Percentiles rank a stretch among this genome's conserved stretches.
phyloP scores from a whole-genome alignment of 1,140 invertebrate genomes.

The Lordiphosa mommai region DNA sequence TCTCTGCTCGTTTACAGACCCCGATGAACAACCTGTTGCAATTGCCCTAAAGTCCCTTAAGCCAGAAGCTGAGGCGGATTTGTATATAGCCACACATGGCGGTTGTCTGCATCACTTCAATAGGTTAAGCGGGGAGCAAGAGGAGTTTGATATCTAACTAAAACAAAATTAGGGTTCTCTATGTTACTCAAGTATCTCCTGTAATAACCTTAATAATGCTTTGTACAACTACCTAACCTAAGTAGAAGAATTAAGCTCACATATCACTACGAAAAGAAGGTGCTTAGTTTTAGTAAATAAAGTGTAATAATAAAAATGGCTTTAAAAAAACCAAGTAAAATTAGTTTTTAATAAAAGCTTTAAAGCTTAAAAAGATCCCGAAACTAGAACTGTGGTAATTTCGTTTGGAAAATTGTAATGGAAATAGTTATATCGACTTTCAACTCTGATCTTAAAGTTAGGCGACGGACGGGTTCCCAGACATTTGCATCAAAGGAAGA shows the following conservation, averaged over 20 bases:
- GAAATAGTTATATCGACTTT: too few species aligned
- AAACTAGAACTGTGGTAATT: too few species aligned
- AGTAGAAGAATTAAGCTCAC: constrained; percentile 38
- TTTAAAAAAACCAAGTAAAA: constrained; percentile 24
- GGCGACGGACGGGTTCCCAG: too few species aligned
- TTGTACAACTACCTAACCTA: constrained; percentile 49
- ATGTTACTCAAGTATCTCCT: constrained; percentile 10
- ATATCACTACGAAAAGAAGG: constrained; percentile 28
- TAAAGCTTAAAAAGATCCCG: not conserved
- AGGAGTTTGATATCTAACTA: constrained; percentile 58
- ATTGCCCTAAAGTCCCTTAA: constrained; percentile 27
- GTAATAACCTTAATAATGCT: constrained; percentile 21
- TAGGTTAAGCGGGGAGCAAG: constrained; percentile 26
- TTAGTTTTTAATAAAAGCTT: constrained; percentile 1
- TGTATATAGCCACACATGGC: constrained; percentile 67
- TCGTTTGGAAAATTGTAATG: too few species aligned
- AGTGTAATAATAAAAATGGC: constrained; percentile 46
- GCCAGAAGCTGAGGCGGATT: constrained; percentile 42
- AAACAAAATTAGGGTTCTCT: constrained; percentile 14
- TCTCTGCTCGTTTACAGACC: constrained; percentile 70
- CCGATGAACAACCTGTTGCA: constrained; percentile 24
- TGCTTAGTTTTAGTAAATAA: constrained; percentile 52
- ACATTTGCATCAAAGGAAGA: too few species aligned
- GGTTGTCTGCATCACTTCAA: constrained; percentile 63
- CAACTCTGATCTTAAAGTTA: too few species aligned